Base-by-base conservation (phyloP, 2,113 vertebrate genomes). In the Rhodinocichla rosea region DNA sequence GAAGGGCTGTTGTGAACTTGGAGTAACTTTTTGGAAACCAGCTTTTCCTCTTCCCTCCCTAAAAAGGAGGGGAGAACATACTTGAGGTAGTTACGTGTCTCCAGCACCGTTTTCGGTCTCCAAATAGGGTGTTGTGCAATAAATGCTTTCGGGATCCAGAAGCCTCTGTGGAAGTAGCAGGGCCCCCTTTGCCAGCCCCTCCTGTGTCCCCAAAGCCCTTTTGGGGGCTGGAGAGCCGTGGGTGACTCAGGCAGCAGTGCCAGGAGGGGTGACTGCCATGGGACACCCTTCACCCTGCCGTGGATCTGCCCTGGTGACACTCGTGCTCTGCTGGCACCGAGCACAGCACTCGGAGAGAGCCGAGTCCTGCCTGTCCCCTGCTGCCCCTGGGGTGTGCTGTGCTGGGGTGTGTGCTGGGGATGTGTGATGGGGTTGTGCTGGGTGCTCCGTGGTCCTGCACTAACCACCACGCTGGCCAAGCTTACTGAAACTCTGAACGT, bases 51-150 rank as follows among this genome's bases (percentile, higher is more conserved):
- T 78, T 75, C 62, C 87, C 92, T 91, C 87, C 96, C 93, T 96
- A 96, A 96, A 95, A 96, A 96, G 96, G 95, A 96, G 96, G 95
- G 56, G 77, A 55, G 85, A 91, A 79, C 95, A 95, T 96, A 94
- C 90, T 96, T 95, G 93, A 96, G 95, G 93, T 94, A 16, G 84
- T 82, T 89, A 89, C 15, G 82, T 85, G 84, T 95, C 95, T 87
- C 64, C 77, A 55, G 89, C 3, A 69, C 93, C 0, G 9, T 32
- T 80, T 83, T 56, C 62, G 67, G 83, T 6, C 93, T 92, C 96
- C 96, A 97, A 96, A 97, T 94, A 95, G 90, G 95, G 96, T 71
- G 87, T 89, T 84, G 93, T 82, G 95, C 92, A 96, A 84, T 78
- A 17, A 49, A 60, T 45, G 81, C 49, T 56, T 67, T 67, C 0